A percentile compares a stretch with the other conserved stretches of the same genome.
Conservation (phyloP, 1,140 invertebrate genomes). For the Zaprionus davidi region DNA sequence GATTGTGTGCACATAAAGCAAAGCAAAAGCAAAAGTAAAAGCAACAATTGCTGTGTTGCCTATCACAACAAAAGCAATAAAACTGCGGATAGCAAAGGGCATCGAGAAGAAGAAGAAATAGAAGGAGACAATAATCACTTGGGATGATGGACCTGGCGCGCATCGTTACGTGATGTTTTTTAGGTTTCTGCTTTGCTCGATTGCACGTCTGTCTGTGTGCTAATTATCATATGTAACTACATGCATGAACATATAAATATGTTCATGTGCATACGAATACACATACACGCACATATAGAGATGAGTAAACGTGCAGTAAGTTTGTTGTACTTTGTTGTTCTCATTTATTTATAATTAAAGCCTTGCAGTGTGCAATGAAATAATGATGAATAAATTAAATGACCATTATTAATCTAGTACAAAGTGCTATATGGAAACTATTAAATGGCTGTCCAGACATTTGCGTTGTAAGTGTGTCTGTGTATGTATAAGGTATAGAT, state of each 20-base stretch:
- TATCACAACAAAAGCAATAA: slow-evolving; percentile 42
- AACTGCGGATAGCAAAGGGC: slow-evolving; percentile 25
- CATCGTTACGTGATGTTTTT: not conserved
- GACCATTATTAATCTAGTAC: slow-evolving; percentile 41
- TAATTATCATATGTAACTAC: slow-evolving; percentile 6
- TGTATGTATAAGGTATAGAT: not conserved
- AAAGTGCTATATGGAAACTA: slow-evolving; percentile 57
- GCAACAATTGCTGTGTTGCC: slow-evolving; percentile 50
- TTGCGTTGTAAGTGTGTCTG: slow-evolving; percentile 38
- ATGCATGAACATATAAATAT: not conserved
- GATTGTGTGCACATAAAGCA: slow-evolving; percentile 41
- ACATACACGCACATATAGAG: not conserved
- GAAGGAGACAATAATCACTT: slow-evolving; percentile 13
- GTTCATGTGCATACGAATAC: not conserved
- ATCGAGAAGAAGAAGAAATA: slow-evolving; percentile 2
- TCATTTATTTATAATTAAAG: slow-evolving; percentile 24
- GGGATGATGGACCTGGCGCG: slow-evolving; percentile 15
- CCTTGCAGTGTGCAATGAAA: slow-evolving; percentile 28
- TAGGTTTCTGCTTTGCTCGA: not conserved
- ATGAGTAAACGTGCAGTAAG: not conserved
- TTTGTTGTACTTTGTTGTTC: slow-evolving; percentile 25
- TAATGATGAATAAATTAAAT: slow-evolving; percentile 36
- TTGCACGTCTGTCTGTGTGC: not conserved
- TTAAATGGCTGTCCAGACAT: slow-evolving; percentile 53
- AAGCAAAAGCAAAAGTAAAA: slow-evolving; percentile 39